Evolutionary conservation across 2,113 vertebrate genomes (phyloP).

Genomic region (Sylvietta virens): DNA sequence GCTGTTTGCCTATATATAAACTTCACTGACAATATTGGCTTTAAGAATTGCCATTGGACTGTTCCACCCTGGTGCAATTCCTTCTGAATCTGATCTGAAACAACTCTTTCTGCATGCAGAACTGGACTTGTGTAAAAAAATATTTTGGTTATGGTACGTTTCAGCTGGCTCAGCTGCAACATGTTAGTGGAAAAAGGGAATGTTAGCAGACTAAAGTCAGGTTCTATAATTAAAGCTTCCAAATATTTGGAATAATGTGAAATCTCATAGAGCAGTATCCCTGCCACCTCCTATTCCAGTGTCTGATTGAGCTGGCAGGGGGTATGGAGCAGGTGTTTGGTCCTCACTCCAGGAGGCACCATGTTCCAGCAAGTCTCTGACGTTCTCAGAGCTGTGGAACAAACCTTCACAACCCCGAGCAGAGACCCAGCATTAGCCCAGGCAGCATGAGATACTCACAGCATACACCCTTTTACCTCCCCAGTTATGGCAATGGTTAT

Average conservation of each 20-base stretch:
- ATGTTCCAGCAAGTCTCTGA: neutral
- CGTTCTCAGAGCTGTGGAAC: neutral
- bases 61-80: neutral
- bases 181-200: neutral
- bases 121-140: neutral
- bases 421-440: neutral
- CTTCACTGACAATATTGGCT: neutral
- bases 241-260: neutral
- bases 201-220: neutral
- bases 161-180: neutral
- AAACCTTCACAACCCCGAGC: neutral
- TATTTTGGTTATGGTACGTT: neutral
- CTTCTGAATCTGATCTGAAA: neutral
- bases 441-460: accelerated
- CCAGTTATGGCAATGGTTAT: neutral
- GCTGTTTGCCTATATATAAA: neutral
- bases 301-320: neutral
- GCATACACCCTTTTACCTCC: neutral
- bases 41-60: neutral
- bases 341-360: neutral
- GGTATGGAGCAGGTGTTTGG: neutral
- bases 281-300: neutral
- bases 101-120: neutral
- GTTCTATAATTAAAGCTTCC: neutral
- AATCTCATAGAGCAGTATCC: neutral